Percentiles rank a stretch among this genome's conserved stretches.
Conservation (phyloP, 2,113 vertebrate genomes). For the Abramis brama region DNA sequence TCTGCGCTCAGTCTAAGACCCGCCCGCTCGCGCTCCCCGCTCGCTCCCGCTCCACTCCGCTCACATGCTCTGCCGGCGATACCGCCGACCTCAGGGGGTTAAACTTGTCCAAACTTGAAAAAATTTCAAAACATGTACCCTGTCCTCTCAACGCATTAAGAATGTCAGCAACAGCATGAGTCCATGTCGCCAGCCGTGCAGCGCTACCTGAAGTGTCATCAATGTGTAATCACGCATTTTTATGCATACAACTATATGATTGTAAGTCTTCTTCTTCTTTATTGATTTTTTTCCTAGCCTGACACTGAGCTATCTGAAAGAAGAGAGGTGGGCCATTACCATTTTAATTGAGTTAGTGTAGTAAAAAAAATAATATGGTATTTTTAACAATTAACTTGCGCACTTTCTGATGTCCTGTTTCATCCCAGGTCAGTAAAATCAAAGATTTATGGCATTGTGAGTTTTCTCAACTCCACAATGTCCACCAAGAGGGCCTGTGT, state of each 20-base stretch:
- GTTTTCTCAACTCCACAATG: not conserved
- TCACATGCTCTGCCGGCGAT: no score
- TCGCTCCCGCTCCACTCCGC: no score
- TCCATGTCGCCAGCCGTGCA: no score
- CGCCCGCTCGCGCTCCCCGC: no score
- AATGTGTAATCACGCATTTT: not conserved
- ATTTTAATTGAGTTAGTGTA: not conserved
- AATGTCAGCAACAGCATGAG: no score
- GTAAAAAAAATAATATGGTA: not conserved
- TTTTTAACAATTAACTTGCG: not conserved
- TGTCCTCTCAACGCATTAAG: no score
- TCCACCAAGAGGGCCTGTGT: not conserved
- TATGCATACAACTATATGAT: not conserved
- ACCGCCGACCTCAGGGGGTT: no score
- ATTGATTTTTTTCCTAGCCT: not conserved
- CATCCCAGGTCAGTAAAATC: not conserved
- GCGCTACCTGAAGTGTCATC: no score
- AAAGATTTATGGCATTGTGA: not conserved
- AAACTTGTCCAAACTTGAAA: no score
- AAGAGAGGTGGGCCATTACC: not conserved
- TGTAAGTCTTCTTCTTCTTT: not conserved
- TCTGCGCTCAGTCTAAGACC: no score
- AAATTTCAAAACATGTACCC: no score
- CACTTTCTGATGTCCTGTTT: not conserved
- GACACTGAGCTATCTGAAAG: slow-evolving; percentile 9